Percentiles rank a stretch among this genome's conserved stretches.
Conservation (phyloP, 2,797 vertebrate genomes). For the Pampus argenteus region DNA sequence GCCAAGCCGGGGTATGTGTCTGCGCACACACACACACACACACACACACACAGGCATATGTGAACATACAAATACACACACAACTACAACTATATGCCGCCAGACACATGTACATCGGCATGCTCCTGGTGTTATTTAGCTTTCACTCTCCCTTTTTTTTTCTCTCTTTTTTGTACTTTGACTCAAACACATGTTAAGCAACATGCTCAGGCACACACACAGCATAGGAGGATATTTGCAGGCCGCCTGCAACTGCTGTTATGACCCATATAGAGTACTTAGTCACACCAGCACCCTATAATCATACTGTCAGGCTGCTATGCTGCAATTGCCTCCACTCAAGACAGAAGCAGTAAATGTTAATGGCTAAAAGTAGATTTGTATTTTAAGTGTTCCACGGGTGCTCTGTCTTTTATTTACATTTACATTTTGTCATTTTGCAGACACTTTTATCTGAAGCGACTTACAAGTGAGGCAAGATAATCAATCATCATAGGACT, state of each 20-base stretch:
- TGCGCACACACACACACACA: neutral
- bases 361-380: conserved; percentile 8
- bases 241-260: conserved; percentile 34
- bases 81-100: neutral
- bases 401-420: no score
- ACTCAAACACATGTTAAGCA: conserved; percentile 2
- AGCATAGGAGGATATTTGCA: conserved; percentile 10
- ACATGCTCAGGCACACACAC: conserved; percentile 1
- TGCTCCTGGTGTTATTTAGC: neutral
- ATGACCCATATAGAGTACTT: conserved; percentile 53
- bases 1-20: conserved; percentile 84
- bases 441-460: no score
- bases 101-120: neutral
- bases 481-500: no score
- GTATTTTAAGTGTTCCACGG: conserved; percentile 11
- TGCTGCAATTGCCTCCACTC: conserved; percentile 26
- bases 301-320: conserved; percentile 36
- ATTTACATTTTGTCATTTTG: no score
- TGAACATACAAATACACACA: neutral
- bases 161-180: neutral
- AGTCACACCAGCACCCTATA: conserved; percentile 57
- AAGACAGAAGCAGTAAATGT: conserved; percentile 21
- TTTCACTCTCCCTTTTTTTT: neutral
- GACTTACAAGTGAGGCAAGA: no score
- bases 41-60: neutral